phyloP scores from a whole-genome alignment of 2,113 vertebrate genomes.

The Clarias macrocephalus region DNA sequence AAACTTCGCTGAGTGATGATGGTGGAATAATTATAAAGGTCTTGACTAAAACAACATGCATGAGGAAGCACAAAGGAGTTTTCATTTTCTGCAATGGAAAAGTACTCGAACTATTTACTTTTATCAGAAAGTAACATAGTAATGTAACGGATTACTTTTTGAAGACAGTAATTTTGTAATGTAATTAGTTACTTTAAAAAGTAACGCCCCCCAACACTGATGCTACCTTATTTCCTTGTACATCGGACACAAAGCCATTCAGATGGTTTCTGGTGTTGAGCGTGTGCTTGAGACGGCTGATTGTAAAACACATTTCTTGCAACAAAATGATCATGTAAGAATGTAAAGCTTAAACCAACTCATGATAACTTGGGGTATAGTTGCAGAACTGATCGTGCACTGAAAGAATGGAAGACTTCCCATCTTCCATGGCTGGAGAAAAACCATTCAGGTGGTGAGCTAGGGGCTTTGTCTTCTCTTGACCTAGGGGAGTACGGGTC shows the following conservation, averaged over 20 bases:
- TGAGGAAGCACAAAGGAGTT: too few species aligned
- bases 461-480: conserved; percentile 6
- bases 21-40: too few species aligned
- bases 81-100: too few species aligned
- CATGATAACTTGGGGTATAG: background rate
- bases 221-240: background rate
- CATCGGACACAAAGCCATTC: background rate
- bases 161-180: background rate
- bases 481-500: background rate
- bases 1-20: too few species aligned
- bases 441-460: conserved; percentile 48
- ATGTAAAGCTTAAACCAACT: background rate
- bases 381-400: conserved; percentile 17
- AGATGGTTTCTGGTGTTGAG: too few species aligned
- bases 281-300: background rate
- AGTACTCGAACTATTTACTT: too few species aligned
- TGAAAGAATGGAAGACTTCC: background rate
- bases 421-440: conserved; percentile 16
- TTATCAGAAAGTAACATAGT: too few species aligned
- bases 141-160: too few species aligned
- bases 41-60: too few species aligned
- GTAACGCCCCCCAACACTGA: too few species aligned
- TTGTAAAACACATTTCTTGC: background rate
- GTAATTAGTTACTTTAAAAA: background rate
- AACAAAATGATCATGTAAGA: background rate